Conservation (phyloP, 1,140 invertebrate species). For the Zaprionus taronus region DNA sequence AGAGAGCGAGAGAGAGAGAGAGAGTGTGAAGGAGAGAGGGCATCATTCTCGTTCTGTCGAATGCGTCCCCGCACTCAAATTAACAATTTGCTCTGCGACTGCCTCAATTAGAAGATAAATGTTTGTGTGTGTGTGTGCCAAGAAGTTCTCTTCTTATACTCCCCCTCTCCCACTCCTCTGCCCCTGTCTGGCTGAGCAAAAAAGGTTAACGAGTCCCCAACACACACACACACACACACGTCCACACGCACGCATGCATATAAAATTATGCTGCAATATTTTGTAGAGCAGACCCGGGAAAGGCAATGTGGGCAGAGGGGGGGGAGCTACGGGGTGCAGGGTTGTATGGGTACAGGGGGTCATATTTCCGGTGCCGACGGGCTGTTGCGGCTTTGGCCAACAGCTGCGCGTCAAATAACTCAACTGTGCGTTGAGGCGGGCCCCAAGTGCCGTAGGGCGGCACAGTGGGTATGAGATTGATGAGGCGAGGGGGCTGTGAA, state of each 20-base stretch:
- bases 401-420: slow-evolving; percentile 77
- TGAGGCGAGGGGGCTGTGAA: neutral
- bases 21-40: slow-evolving; percentile 7
- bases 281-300: slow-evolving; percentile 43
- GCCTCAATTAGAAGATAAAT: slow-evolving; percentile 73
- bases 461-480: slow-evolving; percentile 10
- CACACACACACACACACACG: slow-evolving; percentile 6
- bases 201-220: slow-evolving; percentile 65
- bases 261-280: slow-evolving; percentile 66
- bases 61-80: slow-evolving; percentile 52
- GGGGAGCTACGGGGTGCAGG: neutral
- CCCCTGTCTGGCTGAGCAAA: slow-evolving; percentile 33
- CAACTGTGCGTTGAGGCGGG: slow-evolving; percentile 68
- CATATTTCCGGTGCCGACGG: slow-evolving; percentile 27
- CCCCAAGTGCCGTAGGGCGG: slow-evolving; percentile 20
- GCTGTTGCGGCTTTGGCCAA: slow-evolving; percentile 64
- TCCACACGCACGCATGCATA: slow-evolving; percentile 38
- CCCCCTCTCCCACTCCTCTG: neutral
- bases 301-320: neutral
- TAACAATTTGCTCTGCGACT: slow-evolving; percentile 51
- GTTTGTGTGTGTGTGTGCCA: slow-evolving; percentile 51
- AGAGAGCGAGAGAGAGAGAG: slow-evolving; percentile 6
- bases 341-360: neutral
- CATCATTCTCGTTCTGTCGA: slow-evolving; percentile 20
- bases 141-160: slow-evolving; percentile 18